Percentiles rank a stretch among this genome's conserved stretches.
Evolutionary conservation across 2,797 vertebrate species (phyloP).

Genomic region (Sardinella longiceps): DNA sequence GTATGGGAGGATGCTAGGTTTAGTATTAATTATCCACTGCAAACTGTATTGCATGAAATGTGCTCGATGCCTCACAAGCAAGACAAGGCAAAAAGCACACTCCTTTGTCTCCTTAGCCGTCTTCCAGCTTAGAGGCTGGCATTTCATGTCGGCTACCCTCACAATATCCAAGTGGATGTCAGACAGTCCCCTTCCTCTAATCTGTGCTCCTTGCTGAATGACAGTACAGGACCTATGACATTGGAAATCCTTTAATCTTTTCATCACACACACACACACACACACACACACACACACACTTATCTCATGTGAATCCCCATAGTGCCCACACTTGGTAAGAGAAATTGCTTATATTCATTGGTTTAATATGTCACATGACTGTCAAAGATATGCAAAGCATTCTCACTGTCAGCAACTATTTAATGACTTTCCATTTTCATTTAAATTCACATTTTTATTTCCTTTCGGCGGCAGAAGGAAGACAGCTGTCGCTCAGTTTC

Average conservation of each 20-base stretch:
- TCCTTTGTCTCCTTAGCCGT: background rate
- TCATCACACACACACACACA: background rate
- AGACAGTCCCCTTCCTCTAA: background rate
- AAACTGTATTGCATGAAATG: background rate
- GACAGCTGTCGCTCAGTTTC: background rate
- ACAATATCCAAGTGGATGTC: background rate
- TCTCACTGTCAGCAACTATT: background rate
- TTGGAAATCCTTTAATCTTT: background rate
- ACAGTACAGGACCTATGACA: background rate
- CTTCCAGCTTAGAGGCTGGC: background rate
- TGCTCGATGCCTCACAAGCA: background rate
- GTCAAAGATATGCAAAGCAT: background rate
- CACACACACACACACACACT: too few species aligned
- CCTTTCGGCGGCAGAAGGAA: background rate
- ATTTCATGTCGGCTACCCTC: background rate
- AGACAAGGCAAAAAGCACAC: background rate
- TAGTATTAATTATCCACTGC: background rate
- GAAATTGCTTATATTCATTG: background rate
- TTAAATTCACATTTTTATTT: background rate
- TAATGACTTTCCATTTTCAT: background rate
- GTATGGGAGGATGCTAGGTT: too few species aligned
- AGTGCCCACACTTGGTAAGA: background rate
- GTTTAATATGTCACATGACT: background rate
- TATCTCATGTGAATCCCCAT: background rate
- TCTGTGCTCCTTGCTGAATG: background rate